These are phyloP conservation scores for Tonatia bakeri DNA, from an alignment of 2,113 vertebrate species.

Conservation along the genomic window DNA sequence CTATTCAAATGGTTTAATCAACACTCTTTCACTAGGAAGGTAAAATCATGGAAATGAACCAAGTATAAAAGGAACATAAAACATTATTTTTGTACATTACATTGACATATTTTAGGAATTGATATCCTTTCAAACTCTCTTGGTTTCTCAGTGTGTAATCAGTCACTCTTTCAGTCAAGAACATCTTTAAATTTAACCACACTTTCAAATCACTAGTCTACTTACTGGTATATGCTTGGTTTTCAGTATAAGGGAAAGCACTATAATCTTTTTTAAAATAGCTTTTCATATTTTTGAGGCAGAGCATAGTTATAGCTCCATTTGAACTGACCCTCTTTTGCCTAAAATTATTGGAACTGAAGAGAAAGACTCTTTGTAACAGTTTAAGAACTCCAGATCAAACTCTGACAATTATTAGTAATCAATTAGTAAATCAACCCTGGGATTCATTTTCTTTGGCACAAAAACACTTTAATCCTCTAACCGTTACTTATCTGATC, in stretches of 20 bases:
- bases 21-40: neutral
- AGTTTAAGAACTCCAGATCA: neutral
- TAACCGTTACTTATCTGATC: neutral
- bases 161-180: neutral
- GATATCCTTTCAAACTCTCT: neutral
- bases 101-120: neutral
- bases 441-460: neutral
- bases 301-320: neutral
- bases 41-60: neutral
- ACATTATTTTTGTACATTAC: neutral
- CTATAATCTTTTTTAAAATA: neutral
- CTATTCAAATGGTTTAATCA: neutral
- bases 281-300: neutral
- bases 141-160: neutral
- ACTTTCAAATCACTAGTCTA: neutral
- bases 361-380: neutral
- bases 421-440: neutral
- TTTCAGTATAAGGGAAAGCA: neutral
- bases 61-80: neutral
- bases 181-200: constrained; percentile 5
- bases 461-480: neutral
- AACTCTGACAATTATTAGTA: neutral
- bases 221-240: neutral
- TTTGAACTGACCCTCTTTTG: neutral
- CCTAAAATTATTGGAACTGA: neutral